Evolutionary conservation across 2,113 vertebrate genomes (phyloP).

Genomic region (Zosterops pallidus): DNA sequence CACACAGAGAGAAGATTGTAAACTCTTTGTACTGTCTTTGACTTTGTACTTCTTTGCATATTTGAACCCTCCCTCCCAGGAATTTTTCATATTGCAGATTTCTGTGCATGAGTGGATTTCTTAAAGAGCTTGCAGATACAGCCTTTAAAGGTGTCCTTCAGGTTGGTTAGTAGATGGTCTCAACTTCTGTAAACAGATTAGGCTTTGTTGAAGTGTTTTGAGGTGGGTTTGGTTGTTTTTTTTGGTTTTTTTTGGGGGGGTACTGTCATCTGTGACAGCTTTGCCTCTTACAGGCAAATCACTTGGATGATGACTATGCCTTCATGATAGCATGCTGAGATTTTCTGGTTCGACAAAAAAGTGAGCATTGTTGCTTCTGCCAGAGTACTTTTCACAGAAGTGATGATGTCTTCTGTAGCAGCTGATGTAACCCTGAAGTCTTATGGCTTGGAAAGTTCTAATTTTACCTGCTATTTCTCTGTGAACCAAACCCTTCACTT

Average conservation of each 20-base stretch:
- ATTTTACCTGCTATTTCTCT: not conserved
- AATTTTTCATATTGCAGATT: conserved; percentile 24
- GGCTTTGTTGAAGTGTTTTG: not conserved
- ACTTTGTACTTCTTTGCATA: conserved; percentile 50
- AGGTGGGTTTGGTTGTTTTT: not conserved
- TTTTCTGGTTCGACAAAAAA: not conserved
- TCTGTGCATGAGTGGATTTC: conserved; percentile 34
- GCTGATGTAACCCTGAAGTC: not conserved
- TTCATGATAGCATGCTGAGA: not conserved
- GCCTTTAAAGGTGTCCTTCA: conserved; percentile 46
- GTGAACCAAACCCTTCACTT: not conserved
- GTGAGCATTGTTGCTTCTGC: not conserved
- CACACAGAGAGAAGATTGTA: not conserved
- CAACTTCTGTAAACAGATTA: not conserved
- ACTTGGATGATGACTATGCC: not conserved
- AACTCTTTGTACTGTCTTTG: conserved; percentile 45
- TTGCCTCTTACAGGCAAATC: not conserved
- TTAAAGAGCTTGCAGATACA: conserved; percentile 10
- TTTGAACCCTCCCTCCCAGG: conserved; percentile 53
- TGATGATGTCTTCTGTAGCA: not conserved
- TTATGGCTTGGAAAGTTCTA: not conserved
- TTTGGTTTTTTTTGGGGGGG: not conserved
- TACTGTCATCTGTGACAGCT: not conserved
- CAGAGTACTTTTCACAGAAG: not conserved
- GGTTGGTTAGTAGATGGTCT: not conserved